A percentile compares a stretch with the other conserved stretches of the same genome.
Conservation (phyloP, 2,113 vertebrate genomes). For the Lophius piscatorius region DNA sequence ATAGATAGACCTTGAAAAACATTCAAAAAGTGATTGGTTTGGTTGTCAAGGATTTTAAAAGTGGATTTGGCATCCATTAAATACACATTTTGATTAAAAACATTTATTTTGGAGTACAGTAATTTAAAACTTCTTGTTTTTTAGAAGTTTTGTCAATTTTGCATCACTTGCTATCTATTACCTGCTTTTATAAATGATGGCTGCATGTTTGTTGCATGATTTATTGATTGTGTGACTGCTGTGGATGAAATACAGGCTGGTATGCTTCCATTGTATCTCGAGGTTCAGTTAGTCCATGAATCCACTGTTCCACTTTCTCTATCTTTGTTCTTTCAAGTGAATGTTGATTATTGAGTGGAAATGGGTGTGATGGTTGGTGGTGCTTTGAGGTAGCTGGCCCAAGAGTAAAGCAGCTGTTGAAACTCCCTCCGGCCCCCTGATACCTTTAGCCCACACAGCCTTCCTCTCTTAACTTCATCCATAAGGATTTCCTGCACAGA, state of each 20-base stretch:
- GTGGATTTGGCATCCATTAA: too few species aligned
- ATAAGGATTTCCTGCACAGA: not conserved
- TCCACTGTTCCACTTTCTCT: too few species aligned
- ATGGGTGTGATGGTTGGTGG: not conserved
- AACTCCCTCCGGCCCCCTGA: slow-evolving; percentile 1
- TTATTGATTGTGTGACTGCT: not conserved
- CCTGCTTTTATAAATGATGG: not conserved
- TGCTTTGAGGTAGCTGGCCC: not conserved
- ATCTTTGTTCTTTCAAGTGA: slow-evolving; percentile 7
- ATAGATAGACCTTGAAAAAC: too few species aligned
- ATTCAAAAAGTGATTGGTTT: too few species aligned
- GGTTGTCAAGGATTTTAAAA: too few species aligned
- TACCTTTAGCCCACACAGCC: slow-evolving; percentile 29
- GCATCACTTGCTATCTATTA: not conserved
- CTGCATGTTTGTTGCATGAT: not conserved
- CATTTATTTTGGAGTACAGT: too few species aligned
- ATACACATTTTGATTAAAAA: too few species aligned
- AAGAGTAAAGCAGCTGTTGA: not conserved
- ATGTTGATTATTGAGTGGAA: slow-evolving; percentile 1
- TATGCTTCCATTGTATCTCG: not conserved
- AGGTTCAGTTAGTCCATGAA: too few species aligned
- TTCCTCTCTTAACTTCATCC: slow-evolving; percentile 9
- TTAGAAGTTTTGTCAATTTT: too few species aligned
- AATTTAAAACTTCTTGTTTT: too few species aligned
- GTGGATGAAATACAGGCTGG: not conserved